phyloP scores from a whole-genome alignment of 2,797 vertebrate genomes.

The Stomatorhinus walkeri region DNA sequence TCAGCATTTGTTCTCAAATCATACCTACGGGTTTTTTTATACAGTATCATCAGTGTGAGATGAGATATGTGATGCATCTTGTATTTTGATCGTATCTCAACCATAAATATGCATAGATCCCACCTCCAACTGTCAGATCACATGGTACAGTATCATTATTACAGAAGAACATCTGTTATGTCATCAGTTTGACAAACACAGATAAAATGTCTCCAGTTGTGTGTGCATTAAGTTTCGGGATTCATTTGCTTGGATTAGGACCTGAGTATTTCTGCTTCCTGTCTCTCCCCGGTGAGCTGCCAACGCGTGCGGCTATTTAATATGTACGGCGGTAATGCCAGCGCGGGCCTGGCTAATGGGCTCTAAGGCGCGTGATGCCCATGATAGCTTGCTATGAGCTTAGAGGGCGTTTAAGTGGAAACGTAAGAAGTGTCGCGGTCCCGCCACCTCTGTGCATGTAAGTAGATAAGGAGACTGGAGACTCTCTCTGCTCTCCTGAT shows the following conservation, averaged over 20 bases:
- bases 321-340: not conserved
- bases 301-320: not conserved
- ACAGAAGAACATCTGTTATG: not conserved
- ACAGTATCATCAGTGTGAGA: not conserved
- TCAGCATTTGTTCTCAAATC: not conserved
- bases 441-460: not conserved
- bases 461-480: constrained; percentile 12
- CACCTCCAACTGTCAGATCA: not conserved
- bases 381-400: constrained; percentile 22
- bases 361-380: not conserved
- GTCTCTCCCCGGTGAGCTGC: too few relatives aligned
- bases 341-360: not conserved
- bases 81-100: not conserved
- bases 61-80: not conserved
- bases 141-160: not conserved
- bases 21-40: not conserved
- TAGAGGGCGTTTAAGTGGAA: constrained; percentile 24
- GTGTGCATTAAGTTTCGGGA: not conserved
- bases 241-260: not conserved
- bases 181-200: not conserved
- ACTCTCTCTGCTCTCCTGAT: not conserved
- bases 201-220: not conserved
- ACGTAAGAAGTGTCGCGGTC: not conserved
- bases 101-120: not conserved
- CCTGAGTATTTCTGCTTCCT: not conserved